phyloP scores from a whole-genome alignment of 2,113 vertebrate genomes.

The Theristicus caerulescens region DNA sequence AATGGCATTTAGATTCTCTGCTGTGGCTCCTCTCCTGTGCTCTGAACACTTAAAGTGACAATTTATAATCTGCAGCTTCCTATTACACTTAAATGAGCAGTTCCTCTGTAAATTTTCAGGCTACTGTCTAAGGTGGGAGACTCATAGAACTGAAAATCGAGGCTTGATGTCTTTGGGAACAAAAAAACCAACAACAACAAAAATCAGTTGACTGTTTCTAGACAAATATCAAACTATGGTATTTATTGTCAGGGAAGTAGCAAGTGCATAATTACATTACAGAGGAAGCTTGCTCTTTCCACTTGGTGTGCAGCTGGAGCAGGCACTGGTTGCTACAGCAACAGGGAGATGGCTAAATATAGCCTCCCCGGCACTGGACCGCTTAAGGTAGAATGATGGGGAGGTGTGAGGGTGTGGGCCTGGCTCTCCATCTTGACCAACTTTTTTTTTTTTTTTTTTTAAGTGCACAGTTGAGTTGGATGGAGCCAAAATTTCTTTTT shows the following conservation, averaged over 20 bases:
- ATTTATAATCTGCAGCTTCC: background rate
- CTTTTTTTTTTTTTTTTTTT: background rate
- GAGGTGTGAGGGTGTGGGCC: constrained; percentile 63
- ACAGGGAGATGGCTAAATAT: constrained; percentile 78
- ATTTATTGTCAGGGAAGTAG: constrained; percentile 71
- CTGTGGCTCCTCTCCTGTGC: background rate
- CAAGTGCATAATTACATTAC: constrained; percentile 73
- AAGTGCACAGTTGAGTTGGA: background rate
- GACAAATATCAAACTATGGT: constrained; percentile 58
- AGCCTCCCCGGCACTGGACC: constrained; percentile 61
- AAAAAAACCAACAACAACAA: background rate
- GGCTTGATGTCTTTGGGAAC: background rate
- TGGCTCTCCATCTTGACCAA: constrained; percentile 45
- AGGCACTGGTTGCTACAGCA: constrained; percentile 76
- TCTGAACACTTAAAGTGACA: background rate
- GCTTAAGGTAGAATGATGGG: constrained; percentile 71
- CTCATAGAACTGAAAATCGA: background rate
- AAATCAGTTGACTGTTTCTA: constrained; percentile 40
- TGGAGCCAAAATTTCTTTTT: background rate
- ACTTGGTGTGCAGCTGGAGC: constrained; percentile 75
- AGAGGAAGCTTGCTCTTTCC: constrained; percentile 74
- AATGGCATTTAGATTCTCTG: background rate
- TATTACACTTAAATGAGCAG: background rate
- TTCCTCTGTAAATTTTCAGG: background rate
- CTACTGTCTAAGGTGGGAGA: background rate